Evolutionary conservation across 2,113 vertebrate species (phyloP), one percentile per base, ranked within the genome.

Genomic region (Alosa alosa): DNA sequence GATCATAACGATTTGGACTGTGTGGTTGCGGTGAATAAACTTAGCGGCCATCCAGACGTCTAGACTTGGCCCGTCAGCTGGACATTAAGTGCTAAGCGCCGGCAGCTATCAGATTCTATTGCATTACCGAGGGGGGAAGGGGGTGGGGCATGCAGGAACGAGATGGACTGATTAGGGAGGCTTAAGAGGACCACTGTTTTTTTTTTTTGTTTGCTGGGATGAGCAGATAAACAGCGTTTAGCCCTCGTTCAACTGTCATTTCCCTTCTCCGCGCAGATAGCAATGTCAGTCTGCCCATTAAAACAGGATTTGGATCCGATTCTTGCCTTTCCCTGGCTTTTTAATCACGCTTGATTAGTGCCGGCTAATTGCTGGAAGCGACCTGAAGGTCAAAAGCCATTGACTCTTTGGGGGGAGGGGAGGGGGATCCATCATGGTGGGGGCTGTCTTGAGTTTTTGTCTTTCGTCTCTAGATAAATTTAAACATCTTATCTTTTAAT

Each of bases 201-300:
- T 87, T 86, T 91, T 86, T 64, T 90, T 85, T 86, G 85, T 83
- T 78, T 49, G 25, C 90, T 92, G 91, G 91, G 88, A 90, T 88
- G 88, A 91, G 93, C 92, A 91, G 91, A 92, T 93, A 93, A 92
- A 91, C 93, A 72, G n/a, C 93, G 91, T 92, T 90, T 90, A 89
- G 93, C 91, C 90, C 91, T 87, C 46, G 91, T 90, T 90, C 90
- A 36, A 91, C 90, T 78, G 91, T 88, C 92, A 91, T 84, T 90
- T 86, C 18, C 91, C 88, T 31, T 81, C 86, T 81, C n/a, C 46
- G 52, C 87, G 90, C 93, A 94, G 93, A 94, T 93, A 92, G 93
- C 90, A 68, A 90, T 91, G 90, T 88, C 90, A 88, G 90, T 88
- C 87, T 55, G 87, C 55, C 87, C 78, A 84, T 89, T 89, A 82